Evolutionary conservation across 2,797 vertebrate genomes (phyloP).

Genomic region (Catamblyrhynchus diadema): DNA sequence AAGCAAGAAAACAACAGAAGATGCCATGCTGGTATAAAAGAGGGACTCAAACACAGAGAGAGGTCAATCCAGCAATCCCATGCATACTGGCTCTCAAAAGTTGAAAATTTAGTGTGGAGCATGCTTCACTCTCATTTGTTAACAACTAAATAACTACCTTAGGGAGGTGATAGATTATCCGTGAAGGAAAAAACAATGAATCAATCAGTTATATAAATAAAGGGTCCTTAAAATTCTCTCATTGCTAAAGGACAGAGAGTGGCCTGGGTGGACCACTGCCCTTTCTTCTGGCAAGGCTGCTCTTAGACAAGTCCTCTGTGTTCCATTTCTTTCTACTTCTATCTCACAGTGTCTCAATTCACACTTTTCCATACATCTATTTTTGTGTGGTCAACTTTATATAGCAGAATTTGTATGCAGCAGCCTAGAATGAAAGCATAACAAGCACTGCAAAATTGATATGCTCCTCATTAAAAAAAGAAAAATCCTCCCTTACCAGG

Average conservation of each 20-base stretch:
- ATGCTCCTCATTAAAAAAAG: slow-evolving; percentile 17
- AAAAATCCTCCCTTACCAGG: neutral
- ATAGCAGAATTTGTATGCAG: neutral
- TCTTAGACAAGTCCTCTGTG: neutral
- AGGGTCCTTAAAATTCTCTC: neutral
- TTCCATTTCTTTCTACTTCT: neutral
- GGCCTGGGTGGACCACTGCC: neutral
- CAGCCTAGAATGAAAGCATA: neutral
- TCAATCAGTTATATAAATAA: neutral
- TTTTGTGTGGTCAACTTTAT: neutral
- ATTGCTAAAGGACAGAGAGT: neutral
- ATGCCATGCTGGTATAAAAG: neutral
- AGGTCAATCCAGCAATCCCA: neutral
- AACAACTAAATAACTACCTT: neutral
- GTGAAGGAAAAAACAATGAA: neutral
- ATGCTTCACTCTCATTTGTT: neutral
- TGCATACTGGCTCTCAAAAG: neutral
- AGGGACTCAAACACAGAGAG: neutral
- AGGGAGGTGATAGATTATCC: neutral
- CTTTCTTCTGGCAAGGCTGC: neutral
- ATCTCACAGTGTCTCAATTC: neutral
- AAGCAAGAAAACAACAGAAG: neutral
- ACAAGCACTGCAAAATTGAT: neutral
- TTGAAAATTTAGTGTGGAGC: neutral
- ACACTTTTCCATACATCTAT: neutral